These are phyloP conservation scores for Macrotus californicus DNA, from an alignment of 2,113 vertebrate genomes.

Conservation along the genomic window DNA sequence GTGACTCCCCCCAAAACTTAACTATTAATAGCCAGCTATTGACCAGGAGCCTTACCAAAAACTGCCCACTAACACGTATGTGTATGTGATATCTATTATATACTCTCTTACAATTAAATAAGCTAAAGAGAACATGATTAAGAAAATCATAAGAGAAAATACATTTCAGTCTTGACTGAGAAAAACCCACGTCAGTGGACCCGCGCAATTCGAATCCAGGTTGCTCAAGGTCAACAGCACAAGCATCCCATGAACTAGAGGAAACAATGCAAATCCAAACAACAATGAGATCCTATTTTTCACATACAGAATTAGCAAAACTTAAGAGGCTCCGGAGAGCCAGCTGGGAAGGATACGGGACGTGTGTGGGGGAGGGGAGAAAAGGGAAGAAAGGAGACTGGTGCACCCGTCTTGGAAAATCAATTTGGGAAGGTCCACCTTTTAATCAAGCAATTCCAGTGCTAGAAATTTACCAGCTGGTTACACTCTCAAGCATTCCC, in stretches of 20 bases:
- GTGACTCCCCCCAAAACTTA: neutral
- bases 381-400: no score
- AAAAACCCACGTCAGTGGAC: neutral
- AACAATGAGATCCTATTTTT: neutral
- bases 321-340: neutral
- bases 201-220: neutral
- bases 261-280: neutral
- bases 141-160: neutral
- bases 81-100: neutral
- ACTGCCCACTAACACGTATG: neutral
- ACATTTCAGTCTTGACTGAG: neutral
- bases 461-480: neutral
- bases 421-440: neutral
- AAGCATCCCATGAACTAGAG: neutral
- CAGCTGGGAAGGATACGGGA: neutral
- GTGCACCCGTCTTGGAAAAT: neutral
- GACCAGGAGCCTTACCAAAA: neutral
- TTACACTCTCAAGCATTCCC: neutral
- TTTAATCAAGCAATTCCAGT: neutral
- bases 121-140: neutral
- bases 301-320: neutral
- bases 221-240: neutral
- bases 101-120: neutral
- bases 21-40: neutral
- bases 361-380: no score